Conservation (phyloP, 2,888 invertebrate genomes). For the Laspeyria flexula region DNA sequence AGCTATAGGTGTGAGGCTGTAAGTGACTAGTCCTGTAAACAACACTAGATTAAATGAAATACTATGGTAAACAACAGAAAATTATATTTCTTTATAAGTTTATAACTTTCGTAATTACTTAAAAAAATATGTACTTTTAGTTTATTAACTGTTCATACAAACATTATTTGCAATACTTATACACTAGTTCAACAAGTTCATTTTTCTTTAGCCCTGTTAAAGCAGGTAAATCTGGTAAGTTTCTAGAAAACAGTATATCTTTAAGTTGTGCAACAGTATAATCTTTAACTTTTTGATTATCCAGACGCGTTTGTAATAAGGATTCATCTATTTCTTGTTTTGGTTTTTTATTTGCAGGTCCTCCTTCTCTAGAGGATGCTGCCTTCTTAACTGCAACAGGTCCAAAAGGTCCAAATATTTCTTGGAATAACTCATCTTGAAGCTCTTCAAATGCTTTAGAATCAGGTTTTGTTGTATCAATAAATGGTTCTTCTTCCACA, state of each 20-base stretch:
- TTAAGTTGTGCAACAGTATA: conserved; percentile 71
- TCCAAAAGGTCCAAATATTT: conserved; percentile 76
- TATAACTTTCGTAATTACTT: background rate
- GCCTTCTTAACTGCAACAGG: conserved; percentile 59
- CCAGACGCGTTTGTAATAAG: conserved; percentile 57
- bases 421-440: conserved; percentile 71
- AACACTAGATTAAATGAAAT: no score
- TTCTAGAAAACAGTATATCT: conserved; percentile 62
- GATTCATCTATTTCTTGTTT: conserved; percentile 60
- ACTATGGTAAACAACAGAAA: no score
- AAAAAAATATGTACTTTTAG: background rate
- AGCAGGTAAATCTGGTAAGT: conserved; percentile 58
- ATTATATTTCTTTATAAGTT: background rate
- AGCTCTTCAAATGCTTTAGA: conserved; percentile 57
- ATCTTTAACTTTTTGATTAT: conserved; percentile 53
- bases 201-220: conserved; percentile 69
- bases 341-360: conserved; percentile 49
- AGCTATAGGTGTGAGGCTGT: no score
- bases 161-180: conserved; percentile 54
- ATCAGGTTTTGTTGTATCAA: conserved; percentile 81
- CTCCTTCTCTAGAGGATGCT: conserved; percentile 32
- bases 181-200: conserved; percentile 70
- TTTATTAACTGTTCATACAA: no score
- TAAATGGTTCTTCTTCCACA: conserved; percentile 80
- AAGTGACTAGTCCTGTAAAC: no score